A percentile compares a stretch with the other conserved stretches of the same genome.
Evolutionary conservation across 2,888 invertebrate genomes (phyloP).

Genomic region (Diaphora mendica): DNA sequence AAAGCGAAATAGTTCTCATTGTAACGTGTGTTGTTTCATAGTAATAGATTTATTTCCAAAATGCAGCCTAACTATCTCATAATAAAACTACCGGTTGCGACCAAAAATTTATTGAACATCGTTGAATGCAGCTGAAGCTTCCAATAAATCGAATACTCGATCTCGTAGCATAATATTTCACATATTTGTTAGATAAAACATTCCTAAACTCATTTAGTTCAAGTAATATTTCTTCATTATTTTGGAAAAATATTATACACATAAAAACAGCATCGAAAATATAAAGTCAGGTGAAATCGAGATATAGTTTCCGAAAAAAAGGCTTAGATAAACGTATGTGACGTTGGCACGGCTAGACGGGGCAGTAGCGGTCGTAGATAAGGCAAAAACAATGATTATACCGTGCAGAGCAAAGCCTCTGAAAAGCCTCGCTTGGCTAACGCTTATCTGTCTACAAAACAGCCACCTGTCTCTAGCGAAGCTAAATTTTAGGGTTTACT

Average conservation of each 20-base stretch:
- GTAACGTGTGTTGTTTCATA: background rate
- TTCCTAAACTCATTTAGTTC: background rate
- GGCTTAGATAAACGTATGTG: conserved; percentile 32
- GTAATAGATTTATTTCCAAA: background rate
- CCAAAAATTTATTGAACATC: background rate
- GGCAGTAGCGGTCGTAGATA: conserved; percentile 67
- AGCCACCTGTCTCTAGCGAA: conserved; percentile 60
- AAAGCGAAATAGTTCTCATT: background rate
- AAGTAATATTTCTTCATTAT: background rate
- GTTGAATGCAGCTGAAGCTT: background rate
- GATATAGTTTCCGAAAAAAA: conserved; percentile 4
- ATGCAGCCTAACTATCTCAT: background rate
- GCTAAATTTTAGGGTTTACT: conserved; percentile 25
- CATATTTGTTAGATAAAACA: background rate
- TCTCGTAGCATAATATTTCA: background rate
- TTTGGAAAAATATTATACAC: background rate
- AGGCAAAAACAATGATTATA: conserved; percentile 72
- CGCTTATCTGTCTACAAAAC: conserved; percentile 79
- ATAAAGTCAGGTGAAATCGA: background rate
- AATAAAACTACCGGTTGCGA: background rate
- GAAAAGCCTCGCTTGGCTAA: conserved; percentile 70
- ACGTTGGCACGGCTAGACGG: conserved; percentile 48
- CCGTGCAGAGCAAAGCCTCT: conserved; percentile 68
- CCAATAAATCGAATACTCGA: background rate
- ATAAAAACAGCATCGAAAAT: background rate